A percentile compares a stretch with the other conserved stretches of the same genome.
These are phyloP conservation scores for Aurelia coerulea DNA, from an alignment of 30 jellyfish, hydroid and myxozoan species.

Conservation along the genomic window DNA sequence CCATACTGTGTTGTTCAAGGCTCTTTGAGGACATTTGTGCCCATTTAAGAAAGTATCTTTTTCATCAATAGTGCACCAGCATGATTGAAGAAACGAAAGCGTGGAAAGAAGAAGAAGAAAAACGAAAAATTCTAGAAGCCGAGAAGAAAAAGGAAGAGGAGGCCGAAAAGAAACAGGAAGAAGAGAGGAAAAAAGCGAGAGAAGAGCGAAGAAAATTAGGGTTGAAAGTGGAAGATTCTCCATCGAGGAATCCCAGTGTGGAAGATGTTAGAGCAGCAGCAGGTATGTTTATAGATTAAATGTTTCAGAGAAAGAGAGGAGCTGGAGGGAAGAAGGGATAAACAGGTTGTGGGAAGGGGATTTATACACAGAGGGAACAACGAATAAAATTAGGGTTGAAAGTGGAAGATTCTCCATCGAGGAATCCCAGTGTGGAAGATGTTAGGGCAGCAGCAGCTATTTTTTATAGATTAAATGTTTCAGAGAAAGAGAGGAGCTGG, in stretches of 20 bases:
- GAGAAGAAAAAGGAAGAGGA: constrained; percentile 77
- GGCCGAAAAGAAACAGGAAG: constrained; percentile 65
- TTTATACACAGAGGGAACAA: no score
- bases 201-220: constrained; percentile 53
- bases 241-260: constrained; percentile 29
- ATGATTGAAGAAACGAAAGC: constrained; percentile 94
- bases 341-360: no score
- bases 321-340: no score
- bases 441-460: no score
- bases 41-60: background rate
- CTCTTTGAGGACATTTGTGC: no score
- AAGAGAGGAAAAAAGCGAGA: constrained; percentile 69
- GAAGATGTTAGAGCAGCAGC: constrained; percentile 50
- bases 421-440: no score
- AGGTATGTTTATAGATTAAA: constrained; percentile 15
- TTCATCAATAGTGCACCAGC: constrained; percentile 57
- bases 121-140: constrained; percentile 68
- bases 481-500: no score
- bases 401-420: no score
- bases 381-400: no score
- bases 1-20: no score
- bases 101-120: constrained; percentile 82
- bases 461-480: no score
- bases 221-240: constrained; percentile 36
- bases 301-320: no score